These are phyloP conservation scores for Syritta pipiens DNA, from an alignment of 2,888 invertebrate species.

Conservation along the genomic window DNA sequence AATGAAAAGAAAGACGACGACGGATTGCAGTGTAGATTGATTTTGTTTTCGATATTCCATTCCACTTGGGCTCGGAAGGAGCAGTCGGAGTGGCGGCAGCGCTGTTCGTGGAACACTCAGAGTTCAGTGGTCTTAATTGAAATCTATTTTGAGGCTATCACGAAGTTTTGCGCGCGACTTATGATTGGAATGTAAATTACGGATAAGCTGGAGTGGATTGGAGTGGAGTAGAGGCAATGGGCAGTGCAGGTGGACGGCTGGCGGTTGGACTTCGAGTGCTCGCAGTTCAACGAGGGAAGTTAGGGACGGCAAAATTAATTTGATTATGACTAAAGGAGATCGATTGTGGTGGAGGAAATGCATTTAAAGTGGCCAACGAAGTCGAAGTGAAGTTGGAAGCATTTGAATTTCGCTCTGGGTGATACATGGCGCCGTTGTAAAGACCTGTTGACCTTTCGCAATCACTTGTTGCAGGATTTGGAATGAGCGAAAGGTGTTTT, in stretches of 20 bases:
- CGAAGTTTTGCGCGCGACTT: slow-evolving; percentile 50
- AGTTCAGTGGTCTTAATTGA: slow-evolving; percentile 65
- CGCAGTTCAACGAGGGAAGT: neutral
- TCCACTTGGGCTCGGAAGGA: neutral
- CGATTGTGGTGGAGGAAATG: too few species aligned
- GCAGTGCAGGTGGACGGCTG: slow-evolving; percentile 46
- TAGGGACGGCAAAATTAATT: neutral
- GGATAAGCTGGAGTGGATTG: slow-evolving; percentile 17
- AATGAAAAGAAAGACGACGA: neutral
- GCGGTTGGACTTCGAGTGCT: neutral
- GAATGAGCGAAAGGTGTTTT: too few species aligned
- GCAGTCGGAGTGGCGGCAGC: neutral
- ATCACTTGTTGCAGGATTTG: too few species aligned
- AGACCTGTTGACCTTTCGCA: too few species aligned
- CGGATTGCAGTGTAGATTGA: slow-evolving; percentile 27
- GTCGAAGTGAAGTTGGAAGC: too few species aligned
- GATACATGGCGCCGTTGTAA: too few species aligned
- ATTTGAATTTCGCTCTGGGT: too few species aligned
- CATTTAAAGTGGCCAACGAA: too few species aligned
- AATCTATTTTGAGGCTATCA: slow-evolving; percentile 67
- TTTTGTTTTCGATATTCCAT: slow-evolving; percentile 49
- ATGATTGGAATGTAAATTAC: slow-evolving; percentile 59
- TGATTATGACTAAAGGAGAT: neutral
- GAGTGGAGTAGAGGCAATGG: too few species aligned
- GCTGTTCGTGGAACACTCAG: slow-evolving; percentile 26